These are phyloP conservation scores for Malurus cyaneus DNA, from an alignment of 2,113 vertebrate species.

Conservation along the genomic window DNA sequence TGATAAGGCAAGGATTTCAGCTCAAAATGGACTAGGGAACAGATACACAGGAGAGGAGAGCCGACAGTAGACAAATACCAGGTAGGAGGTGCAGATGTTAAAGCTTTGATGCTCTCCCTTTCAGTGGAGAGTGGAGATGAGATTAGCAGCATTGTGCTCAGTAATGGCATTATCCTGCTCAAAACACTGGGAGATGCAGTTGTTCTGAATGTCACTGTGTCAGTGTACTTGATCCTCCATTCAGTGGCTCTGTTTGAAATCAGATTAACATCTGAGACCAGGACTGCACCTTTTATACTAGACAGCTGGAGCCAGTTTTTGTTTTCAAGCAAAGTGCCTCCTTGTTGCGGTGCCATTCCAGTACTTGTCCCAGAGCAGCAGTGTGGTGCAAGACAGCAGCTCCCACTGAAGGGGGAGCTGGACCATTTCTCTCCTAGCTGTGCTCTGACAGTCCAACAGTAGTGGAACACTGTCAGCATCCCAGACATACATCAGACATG, in stretches of 20 bases:
- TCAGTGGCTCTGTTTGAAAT: neutral
- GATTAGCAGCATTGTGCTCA: neutral
- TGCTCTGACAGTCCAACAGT: neutral
- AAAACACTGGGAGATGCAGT: neutral
- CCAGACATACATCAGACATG: fast-evolving
- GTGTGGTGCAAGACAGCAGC: neutral
- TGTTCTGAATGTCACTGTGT: neutral
- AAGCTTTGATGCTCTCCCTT: neutral
- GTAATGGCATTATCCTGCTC: neutral
- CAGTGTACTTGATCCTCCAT: neutral
- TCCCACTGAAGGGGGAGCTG: neutral
- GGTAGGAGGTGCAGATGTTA: neutral
- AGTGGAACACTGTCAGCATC: neutral
- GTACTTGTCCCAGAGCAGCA: neutral
- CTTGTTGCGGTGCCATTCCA: neutral
- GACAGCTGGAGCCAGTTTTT: neutral
- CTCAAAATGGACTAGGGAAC: neutral
- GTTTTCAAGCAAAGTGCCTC: neutral
- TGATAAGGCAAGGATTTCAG: conserved; percentile 33
- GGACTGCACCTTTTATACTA: neutral
- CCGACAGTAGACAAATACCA: neutral
- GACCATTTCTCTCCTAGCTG: neutral
- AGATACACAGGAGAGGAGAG: neutral
- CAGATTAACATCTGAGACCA: neutral
- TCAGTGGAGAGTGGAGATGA: neutral